A percentile compares a stretch with the other conserved stretches of the same genome.
Evolutionary conservation across 2,797 vertebrate species (phyloP).

Genomic region (Sparidentex hasta): DNA sequence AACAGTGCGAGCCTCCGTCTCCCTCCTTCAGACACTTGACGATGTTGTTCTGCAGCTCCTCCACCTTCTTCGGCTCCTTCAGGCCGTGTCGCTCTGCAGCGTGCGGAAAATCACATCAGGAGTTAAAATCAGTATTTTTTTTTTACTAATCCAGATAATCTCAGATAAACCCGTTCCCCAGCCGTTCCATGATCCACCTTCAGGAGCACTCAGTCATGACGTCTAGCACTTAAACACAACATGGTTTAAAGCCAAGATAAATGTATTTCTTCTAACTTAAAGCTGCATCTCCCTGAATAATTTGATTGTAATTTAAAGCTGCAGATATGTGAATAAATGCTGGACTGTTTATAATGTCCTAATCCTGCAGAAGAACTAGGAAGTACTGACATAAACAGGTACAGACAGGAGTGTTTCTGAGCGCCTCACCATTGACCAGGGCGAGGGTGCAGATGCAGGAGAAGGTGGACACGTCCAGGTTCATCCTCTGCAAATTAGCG

Average conservation of each 20-base stretch:
- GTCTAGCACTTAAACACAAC: too few species aligned
- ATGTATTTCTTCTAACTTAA: neutral
- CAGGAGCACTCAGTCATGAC: neutral
- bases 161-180: too few species aligned
- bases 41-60: constrained; percentile 95
- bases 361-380: neutral
- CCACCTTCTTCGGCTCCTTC: constrained; percentile 94
- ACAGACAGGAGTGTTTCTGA: neutral
- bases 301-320: neutral
- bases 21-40: constrained; percentile 94
- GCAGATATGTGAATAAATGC: neutral
- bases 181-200: too few species aligned
- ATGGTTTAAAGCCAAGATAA: neutral
- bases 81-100: constrained; percentile 94
- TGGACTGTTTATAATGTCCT: neutral
- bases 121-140: too few species aligned
- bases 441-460: constrained; percentile 95
- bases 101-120: neutral
- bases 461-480: constrained; percentile 95
- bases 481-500: constrained; percentile 95
- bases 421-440: constrained; percentile 92
- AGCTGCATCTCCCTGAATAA: neutral
- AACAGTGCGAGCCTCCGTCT: constrained; percentile 85
- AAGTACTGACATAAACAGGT: neutral
- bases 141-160: too few species aligned